These are phyloP conservation scores for Aeoliscus strigatus DNA, from an alignment of 2,797 vertebrate genomes.

Conservation along the genomic window DNA sequence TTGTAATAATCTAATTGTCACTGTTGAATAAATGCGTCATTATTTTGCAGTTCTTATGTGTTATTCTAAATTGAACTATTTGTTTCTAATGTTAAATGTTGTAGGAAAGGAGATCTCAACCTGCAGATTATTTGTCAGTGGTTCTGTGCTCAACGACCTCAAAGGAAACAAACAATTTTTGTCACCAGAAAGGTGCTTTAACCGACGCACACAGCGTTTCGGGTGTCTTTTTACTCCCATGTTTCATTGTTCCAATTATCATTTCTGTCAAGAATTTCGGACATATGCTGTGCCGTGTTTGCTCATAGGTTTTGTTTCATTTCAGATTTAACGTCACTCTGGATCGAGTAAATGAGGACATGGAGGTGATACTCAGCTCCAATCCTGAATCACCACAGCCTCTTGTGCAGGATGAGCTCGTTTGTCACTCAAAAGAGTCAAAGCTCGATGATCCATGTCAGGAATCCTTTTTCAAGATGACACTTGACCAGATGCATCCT, in stretches of 20 bases:
- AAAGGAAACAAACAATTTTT: conserved; percentile 17
- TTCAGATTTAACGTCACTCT: conserved; percentile 50
- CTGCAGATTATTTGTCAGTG: conserved; percentile 51
- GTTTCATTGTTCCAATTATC: not conserved
- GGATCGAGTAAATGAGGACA: conserved; percentile 2
- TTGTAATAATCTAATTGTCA: too few relatives aligned
- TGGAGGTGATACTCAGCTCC: conserved; percentile 60
- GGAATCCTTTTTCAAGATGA: conserved; percentile 59
- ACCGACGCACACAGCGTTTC: not conserved
- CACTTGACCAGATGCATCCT: conserved; percentile 14
- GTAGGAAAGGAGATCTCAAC: conserved; percentile 59
- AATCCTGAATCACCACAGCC: conserved; percentile 54
- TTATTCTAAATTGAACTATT: not conserved
- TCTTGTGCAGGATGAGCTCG: conserved; percentile 27
- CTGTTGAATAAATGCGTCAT: too few relatives aligned
- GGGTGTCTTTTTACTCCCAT: not conserved
- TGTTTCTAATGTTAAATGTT: not conserved
- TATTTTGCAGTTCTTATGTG: too few relatives aligned
- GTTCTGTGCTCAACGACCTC: conserved; percentile 56
- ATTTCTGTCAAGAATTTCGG: too few relatives aligned
- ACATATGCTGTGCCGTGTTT: too few relatives aligned
- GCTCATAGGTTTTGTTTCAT: conserved; percentile 1
- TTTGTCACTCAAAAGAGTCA: conserved; percentile 27
- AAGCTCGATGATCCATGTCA: conserved; percentile 27
- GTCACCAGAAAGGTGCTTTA: conserved; percentile 63